phyloP scores from a whole-genome alignment of 2,113 vertebrate genomes.

The Onychorhynchus coronatus region DNA sequence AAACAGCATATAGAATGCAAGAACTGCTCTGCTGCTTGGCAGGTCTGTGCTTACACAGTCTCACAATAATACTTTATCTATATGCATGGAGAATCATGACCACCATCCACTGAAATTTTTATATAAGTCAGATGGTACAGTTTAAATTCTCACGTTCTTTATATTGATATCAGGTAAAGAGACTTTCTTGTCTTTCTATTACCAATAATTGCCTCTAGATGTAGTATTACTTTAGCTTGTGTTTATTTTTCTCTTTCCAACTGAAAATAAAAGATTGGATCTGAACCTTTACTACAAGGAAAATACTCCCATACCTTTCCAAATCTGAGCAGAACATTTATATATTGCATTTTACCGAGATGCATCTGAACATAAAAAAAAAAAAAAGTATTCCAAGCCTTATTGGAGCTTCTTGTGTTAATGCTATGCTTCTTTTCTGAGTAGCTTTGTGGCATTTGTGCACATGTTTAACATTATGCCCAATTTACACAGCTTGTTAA shows the following conservation, averaged over 20 bases:
- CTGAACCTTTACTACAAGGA: constrained; percentile 21
- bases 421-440: neutral
- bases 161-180: neutral
- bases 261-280: constrained; percentile 33
- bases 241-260: neutral
- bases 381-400: constrained; percentile 45
- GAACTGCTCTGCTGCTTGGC: neutral
- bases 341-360: constrained; percentile 46
- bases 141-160: neutral
- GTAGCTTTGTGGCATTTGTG: constrained; percentile 34
- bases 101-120: neutral
- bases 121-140: neutral
- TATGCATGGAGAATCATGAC: neutral
- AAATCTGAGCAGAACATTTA: constrained; percentile 1
- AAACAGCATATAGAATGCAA: neutral
- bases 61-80: neutral
- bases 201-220: neutral
- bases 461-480: constrained; percentile 61
- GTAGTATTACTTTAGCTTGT: neutral
- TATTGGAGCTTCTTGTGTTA: neutral
- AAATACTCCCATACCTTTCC: neutral
- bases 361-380: constrained; percentile 48
- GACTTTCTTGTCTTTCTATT: neutral
- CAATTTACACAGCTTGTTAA: constrained; percentile 68
- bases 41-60: neutral